Evolutionary conservation across 2,797 vertebrate genomes (phyloP), one percentile per base, ranked within the genome.

Genomic region (Buceros bicornis): DNA sequence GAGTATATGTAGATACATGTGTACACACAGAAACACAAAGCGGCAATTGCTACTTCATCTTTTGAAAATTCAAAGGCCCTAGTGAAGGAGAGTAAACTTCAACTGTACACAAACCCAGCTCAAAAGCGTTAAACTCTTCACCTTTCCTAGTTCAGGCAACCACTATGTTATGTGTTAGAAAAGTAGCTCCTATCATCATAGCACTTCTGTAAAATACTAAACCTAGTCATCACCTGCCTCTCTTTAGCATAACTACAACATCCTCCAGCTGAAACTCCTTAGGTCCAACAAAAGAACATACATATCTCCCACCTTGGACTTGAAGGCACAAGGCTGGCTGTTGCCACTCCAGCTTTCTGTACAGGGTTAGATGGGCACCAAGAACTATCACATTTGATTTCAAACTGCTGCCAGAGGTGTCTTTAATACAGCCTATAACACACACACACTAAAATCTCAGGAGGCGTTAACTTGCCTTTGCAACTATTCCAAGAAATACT

Each of bases 1-100:
- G 10, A 77, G 53, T 3, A 1, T 48, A 20, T 22, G 24, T 22
- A 50, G 7, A 42, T 10, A 40, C 1, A 1, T 3, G 5, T 7
- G 12, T 47, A 45, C 11, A 20, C 25, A n/a, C 21, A 40, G 2
- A 74, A 10, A 69, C 15, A 5, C 25, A 61, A 78, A 65, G 60
- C 66, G 29, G 2, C 8, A 24, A n/a, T 29, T 40, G 13, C 48
- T 62, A 22, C 24, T 80, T 78, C 62, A 47, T 10, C 10, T 40
- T 72, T 40, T 54, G 67, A 73, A 70, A 83, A 40, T 7, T n/a
- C 56, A 62, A 45, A 77, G 29, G 16, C 5, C 15, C 4, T n/a
- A 22, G 16, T 26, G 29, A 64, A 61, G 21, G 21, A 29, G 5
- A 62, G 73, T n/a, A 37, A 57, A 51, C 65, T 53, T 69, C 24